phyloP scores from a whole-genome alignment of 2,888 invertebrate genomes.

The Oscheius sp. region DNA sequence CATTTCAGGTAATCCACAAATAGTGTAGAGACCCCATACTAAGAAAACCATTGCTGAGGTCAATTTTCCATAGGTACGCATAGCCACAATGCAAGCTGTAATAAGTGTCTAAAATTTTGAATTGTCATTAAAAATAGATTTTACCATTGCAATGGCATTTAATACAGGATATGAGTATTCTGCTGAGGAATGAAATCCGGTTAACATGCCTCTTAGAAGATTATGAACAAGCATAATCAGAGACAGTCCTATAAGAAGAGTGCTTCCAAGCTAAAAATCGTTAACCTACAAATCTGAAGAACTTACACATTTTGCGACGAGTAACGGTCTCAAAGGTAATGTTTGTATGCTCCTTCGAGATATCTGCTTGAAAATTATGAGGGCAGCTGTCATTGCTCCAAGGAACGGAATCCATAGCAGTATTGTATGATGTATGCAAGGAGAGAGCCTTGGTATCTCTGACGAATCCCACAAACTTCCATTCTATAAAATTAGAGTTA shows the following conservation, averaged over 20 bases:
- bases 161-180: slow-evolving; percentile 67
- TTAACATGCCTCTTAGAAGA: slow-evolving; percentile 54
- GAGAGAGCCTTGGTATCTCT: slow-evolving; percentile 83
- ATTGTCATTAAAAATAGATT: background rate
- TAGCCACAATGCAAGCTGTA: slow-evolving; percentile 78
- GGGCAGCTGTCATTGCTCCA: slow-evolving; percentile 56
- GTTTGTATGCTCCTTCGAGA: slow-evolving; percentile 45
- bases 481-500: too few species aligned
- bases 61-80: slow-evolving; percentile 82
- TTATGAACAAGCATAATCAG: slow-evolving; percentile 57
- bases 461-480: slow-evolving; percentile 79
- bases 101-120: slow-evolving; percentile 54
- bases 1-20: slow-evolving; percentile 77
- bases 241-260: slow-evolving; percentile 54
- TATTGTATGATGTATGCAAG: slow-evolving; percentile 89
- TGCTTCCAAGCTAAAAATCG: slow-evolving; percentile 47
- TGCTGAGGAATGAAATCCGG: slow-evolving; percentile 51
- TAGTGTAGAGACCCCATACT: slow-evolving; percentile 84
- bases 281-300: slow-evolving; percentile 14
- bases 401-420: slow-evolving; percentile 86
- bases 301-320: slow-evolving; percentile 57
- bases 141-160: slow-evolving; percentile 59
- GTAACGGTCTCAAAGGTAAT: slow-evolving; percentile 58
- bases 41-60: slow-evolving; percentile 89
- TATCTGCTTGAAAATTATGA: slow-evolving; percentile 61